Base-by-base conservation (phyloP, 2,888 invertebrate species). In the Rutpela maculata region DNA sequence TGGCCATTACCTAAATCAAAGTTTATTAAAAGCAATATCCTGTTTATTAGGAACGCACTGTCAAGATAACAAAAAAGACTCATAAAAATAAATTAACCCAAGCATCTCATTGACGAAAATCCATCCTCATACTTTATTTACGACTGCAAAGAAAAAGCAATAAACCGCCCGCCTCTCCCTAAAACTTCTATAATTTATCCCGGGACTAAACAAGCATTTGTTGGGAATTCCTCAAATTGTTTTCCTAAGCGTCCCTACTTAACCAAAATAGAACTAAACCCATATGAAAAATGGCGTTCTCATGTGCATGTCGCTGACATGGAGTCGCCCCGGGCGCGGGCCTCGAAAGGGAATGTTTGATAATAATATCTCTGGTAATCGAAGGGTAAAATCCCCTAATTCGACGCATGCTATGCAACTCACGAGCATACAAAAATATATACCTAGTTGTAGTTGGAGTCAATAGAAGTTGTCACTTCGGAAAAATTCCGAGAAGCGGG, bases 171-270 rank as follows among this genome's bases (percentile, higher is more conserved):
- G 43, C 56, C 56, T 38, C 38, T 43, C 9, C 38, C 19, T 38
- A 62, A 65, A 65, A 43, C 65, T 38, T 43, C 35, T 31, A 68
- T 68, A 68, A 56, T 68, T 56, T 68, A 68, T 56, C 15, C 55
- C 15, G 9, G 9, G 56, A 17, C 31, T 43, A 43, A 65, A 18
- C 35, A 17, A 43, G 65, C 50, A 50, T 50, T 65, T 18, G 65
- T 65, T 19, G 65, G 31, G 68, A 56, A 56, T 68, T 67, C 66
- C 66, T 50, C 50, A 22, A 43, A 67, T 67, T 67, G 50, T 67
- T 67, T 66, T 67, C 66, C 66, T 22, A 17, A 67, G 43, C 50
- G 50, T 50, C 50, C 19, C 43, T 50, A 67, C 66, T 67, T 67
- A 67, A 50, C 19, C 50, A 50, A 55, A 67, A 19, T n/a, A 67